A percentile compares a stretch with the other conserved stretches of the same genome.
Conservation (phyloP, 2,797 vertebrate genomes). For the Syngnathus acus region DNA sequence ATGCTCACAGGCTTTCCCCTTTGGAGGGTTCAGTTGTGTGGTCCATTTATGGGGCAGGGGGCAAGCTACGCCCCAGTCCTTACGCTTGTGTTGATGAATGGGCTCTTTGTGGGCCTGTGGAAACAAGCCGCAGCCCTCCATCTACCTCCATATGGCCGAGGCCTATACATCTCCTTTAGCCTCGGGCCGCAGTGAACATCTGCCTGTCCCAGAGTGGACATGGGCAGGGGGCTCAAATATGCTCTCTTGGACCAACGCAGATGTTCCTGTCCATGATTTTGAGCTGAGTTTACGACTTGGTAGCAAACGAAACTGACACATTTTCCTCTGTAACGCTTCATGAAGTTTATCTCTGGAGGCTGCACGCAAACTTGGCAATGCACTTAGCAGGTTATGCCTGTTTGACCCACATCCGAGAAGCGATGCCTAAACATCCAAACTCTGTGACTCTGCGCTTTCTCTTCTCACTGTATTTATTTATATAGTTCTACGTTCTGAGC, state of each 20-base stretch:
- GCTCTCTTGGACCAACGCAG: conserved; percentile 41
- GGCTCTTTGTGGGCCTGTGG: conserved; percentile 71
- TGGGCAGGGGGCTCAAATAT: conserved; percentile 34
- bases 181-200: conserved; percentile 69
- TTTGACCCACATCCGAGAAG: conserved; percentile 57
- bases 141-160: conserved; percentile 75
- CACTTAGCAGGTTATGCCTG: conserved; percentile 46
- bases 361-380: conserved; percentile 26
- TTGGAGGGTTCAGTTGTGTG: conserved; percentile 65
- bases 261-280: conserved; percentile 42
- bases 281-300: conserved; percentile 40
- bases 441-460: conserved; percentile 58
- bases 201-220: conserved; percentile 60
- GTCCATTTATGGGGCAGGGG: conserved; percentile 67
- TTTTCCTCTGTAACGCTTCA: conserved; percentile 12
- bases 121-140: conserved; percentile 65
- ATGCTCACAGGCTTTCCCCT: conserved; percentile 63
- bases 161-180: conserved; percentile 73
- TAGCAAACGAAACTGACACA: conserved; percentile 30
- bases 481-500: conserved; percentile 16
- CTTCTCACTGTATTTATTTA: conserved; percentile 32
- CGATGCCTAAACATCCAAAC: conserved; percentile 57
- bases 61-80: conserved; percentile 57
- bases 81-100: conserved; percentile 62
- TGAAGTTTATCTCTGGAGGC: conserved; percentile 15